A percentile compares a stretch with the other conserved stretches of the same genome.
phyloP scores from a whole-genome alignment of 2,888 invertebrate genomes.

The Tenthredo scrophulariae region DNA sequence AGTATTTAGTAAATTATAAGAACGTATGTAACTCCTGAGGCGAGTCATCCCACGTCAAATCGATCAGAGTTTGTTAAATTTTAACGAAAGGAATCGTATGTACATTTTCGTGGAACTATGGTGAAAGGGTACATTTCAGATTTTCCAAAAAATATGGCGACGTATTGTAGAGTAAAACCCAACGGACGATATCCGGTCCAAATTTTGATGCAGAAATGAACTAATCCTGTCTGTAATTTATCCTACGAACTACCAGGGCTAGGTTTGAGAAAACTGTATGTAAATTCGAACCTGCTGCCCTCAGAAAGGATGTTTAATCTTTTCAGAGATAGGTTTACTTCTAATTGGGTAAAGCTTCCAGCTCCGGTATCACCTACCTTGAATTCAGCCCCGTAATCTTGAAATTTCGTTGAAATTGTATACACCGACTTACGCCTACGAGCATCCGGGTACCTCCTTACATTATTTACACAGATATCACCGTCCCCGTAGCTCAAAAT shows the following conservation, averaged over 20 bases:
- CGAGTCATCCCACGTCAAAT: too few relatives aligned
- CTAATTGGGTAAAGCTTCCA: background rate
- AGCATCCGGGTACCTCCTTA: background rate
- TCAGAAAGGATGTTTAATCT: conserved; percentile 11
- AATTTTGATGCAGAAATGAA: background rate
- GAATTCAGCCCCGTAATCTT: background rate
- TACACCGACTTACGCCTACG: background rate
- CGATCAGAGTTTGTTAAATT: background rate
- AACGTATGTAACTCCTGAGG: too few relatives aligned
- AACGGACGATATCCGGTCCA: background rate
- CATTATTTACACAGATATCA: background rate
- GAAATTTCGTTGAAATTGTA: background rate
- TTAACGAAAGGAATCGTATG: background rate
- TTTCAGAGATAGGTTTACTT: background rate
- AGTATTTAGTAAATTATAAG: too few relatives aligned
- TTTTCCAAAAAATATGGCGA: too few relatives aligned
- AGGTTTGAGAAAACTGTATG: background rate
- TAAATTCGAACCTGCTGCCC: background rate
- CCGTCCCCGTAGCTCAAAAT: background rate
- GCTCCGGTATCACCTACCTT: background rate
- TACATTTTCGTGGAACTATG: too few relatives aligned
- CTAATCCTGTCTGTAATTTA: background rate
- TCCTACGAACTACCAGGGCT: background rate
- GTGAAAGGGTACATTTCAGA: too few relatives aligned
- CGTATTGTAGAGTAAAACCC: background rate